Base-by-base conservation (phyloP, 2,797 vertebrate species). In the Coregonus sp. region DNA sequence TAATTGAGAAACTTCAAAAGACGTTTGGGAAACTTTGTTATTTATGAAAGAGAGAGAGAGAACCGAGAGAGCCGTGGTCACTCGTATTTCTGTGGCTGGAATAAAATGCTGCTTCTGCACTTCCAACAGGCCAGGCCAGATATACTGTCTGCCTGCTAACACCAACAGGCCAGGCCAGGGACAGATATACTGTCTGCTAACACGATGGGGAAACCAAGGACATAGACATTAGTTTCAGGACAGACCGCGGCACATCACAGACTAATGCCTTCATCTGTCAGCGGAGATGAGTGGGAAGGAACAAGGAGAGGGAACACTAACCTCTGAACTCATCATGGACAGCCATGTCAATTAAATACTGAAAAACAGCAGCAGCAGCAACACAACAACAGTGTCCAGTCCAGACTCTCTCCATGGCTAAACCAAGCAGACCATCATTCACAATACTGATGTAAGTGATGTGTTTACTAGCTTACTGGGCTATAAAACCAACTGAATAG, bases 251-350 rank as follows among this genome's bases (percentile, higher is more conserved):
- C 91, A 92, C 91, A 91, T 92, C 88, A 91, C 89, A 92, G 89
- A 92, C 92, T 92, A 92, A 93, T 93, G 92, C 90, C 91, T 93
- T 91, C 91, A 92, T 92, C 92, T 93, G 91, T 93, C 91, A 93
- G 86, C 80, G 88, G 90, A 91, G 91, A 93, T 92, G 92, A 93
- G 91, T 90, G 89, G 90, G 91, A 89, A 87, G 91, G 91, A 93
- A 93, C 92, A 92, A 92, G 92, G 90, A 92, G 91, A 90, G 90
- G 87, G 90, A 90, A 92, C 90, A 92, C 91, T 93, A 92, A 93
- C 91, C 92, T 86, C 89, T 93, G 92, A 93, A 92, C 92, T 92
- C 89, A 92, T 92, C 91, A 90, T 90, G 91, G 91, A 92, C 90
- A 88, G 86, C 90, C 89, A 77, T 93, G 92, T 93, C 91, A 92